Evolutionary conservation across 1,140 invertebrate species (phyloP), one percentile per base, ranked within the genome.

Genomic region (Ceratina japonica): DNA sequence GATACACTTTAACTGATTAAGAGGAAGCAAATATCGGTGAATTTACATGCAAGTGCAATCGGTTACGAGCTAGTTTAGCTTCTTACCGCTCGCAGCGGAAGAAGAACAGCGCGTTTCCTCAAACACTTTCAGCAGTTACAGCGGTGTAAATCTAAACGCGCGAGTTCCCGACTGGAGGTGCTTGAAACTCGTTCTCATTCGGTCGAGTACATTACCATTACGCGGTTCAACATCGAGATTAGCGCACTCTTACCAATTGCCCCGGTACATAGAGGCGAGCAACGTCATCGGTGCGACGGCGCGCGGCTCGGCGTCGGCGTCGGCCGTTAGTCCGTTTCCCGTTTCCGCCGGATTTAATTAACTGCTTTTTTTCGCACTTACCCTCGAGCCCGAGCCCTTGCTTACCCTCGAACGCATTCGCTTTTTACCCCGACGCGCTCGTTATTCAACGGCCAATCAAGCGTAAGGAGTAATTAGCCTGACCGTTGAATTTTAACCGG

Each of bases 391-490:
- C 15, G 16, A 24, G 20, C 68, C 54, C 22, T 62, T 44, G 15
- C 59, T 62, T 69, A 54, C 52, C 52, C 12, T 54, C 72, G 59
- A 75, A 84, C 70, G 44, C 44, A 37, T 59, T 2, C 27, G 56
- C 59, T 83, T 85, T 59, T 84, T 84, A 69, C 82, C n/a, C 5
- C 73, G 20, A 7, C 73, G 27, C 58, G 56, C 75, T 86, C 72
- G 58, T 82, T 85, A 24, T 31, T 54, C 59, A 20, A n/a, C 24
- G 54, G 51, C 56, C 76, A 76, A 80, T 86, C 73, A 79, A 64
- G 82, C 75, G 65, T 76, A 64, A 66, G 37, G 71, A 86, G 84
- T 77, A 81, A 87, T 87, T 87, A 86, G 77, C 75, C 84, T 84
- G 73, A 86, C 84, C 79, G 70, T 20, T 58, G 27, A 80, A 84